A percentile compares a stretch with the other conserved stretches of the same genome.
These are phyloP conservation scores for Acleris emargana DNA, from an alignment of 2,888 invertebrate genomes.

Conservation along the genomic window DNA sequence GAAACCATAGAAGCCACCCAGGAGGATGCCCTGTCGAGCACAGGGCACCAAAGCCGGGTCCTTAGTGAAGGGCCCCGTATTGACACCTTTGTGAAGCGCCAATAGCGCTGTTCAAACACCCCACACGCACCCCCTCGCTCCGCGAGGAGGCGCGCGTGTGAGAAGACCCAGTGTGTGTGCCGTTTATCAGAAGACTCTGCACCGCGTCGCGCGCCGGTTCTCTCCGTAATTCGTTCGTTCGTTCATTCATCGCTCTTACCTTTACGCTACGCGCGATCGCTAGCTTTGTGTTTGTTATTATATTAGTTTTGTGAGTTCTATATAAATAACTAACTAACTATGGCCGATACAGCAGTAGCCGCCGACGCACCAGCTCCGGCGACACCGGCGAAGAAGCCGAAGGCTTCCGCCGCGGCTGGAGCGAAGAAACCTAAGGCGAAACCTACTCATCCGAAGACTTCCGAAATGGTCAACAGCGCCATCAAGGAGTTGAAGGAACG, in stretches of 20 bases:
- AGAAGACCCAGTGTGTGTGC: too few relatives aligned
- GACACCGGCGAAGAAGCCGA: slow-evolving; percentile 53
- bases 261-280: not conserved
- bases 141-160: too few relatives aligned
- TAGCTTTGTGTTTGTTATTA: slow-evolving; percentile 12
- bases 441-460: slow-evolving; percentile 56
- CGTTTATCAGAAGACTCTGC: not conserved
- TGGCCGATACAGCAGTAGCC: slow-evolving; percentile 23
- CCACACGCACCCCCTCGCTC: too few relatives aligned
- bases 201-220: slow-evolving; percentile 8
- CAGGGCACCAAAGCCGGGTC: too few relatives aligned
- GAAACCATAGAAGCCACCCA: too few relatives aligned
- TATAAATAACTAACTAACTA: slow-evolving; percentile 35
- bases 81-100: too few relatives aligned
- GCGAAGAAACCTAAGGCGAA: slow-evolving; percentile 58
- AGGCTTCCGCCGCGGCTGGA: slow-evolving; percentile 44
- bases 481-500: slow-evolving; percentile 80
- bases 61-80: too few relatives aligned
- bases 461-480: slow-evolving; percentile 63
- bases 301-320: slow-evolving; percentile 2
- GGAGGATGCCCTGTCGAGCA: too few relatives aligned
- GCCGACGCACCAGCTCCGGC: slow-evolving; percentile 48
- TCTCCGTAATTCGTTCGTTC: not conserved
- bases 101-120: too few relatives aligned
- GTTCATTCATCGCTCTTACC: not conserved